Evolutionary conservation across 2,888 invertebrate genomes (phyloP), one percentile per base, ranked within the genome.

Genomic region (Phrixothrix hirtus): DNA sequence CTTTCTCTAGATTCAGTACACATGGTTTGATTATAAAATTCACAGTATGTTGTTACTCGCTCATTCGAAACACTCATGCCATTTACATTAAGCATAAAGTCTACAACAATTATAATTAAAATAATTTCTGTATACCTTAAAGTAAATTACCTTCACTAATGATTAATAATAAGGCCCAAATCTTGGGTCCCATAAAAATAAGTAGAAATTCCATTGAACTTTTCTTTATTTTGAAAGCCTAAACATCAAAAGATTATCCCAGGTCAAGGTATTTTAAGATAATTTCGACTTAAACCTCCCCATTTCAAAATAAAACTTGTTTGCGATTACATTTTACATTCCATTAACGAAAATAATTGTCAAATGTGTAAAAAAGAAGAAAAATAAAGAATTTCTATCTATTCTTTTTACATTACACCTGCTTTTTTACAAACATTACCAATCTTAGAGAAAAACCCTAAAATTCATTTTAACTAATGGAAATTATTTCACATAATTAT

Each of bases 21-120:
- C 62, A 75, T 73, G 1, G 79, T 80, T 10, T 79, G 79, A 69
- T 88, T 88, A 72, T 83, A 87, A 74, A 82, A 86, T 70, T 87
- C 87, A 69, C 88, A 89, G 61, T 77, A 81, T 4, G 78, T 78
- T 2, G 86, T 84, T 27, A 75, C 72, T 34, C 47, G 46, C 25
- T 56, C 54, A 14, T 39, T 43, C 15, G 62, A 49, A 26, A 63
- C 30, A 37, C 59, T 62, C 34, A 59, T 58, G 7, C 61, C 60
- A 30, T 66, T 58, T 30, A 65, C 58, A 31, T 62, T 59, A 44
- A 44, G 37, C 6, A 13, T 37, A 12, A 11, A 17, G 32, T 44
- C 50, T 50, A 36, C 11, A 31, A 31, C 9, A 12, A 29, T 10
- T 42, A 21, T 32, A 42, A 51, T 48, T 32, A 47, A 34, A 10